Evolutionary conservation across 2,113 vertebrate genomes (phyloP), one percentile per base, ranked within the genome.

Genomic region (Rhea pennata): DNA sequence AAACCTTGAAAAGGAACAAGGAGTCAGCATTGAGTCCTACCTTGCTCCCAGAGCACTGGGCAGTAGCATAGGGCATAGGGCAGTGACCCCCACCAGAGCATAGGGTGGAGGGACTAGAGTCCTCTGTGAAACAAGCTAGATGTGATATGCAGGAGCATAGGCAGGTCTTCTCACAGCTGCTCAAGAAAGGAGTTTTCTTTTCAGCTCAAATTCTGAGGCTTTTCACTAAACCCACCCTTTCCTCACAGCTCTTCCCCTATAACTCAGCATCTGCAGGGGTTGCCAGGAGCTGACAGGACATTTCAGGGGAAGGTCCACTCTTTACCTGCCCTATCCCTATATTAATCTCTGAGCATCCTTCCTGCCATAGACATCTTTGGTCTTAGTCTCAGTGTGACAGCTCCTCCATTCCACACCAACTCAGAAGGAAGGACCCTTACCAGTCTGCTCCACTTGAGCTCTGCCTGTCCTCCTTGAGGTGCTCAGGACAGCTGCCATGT

Each of bases 371-470:
- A 20, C 33, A 40, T 14, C 51, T 79, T 22, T 0, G 1, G 51
- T 61, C 2, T 1, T 5, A 31, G 10, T 8, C 66, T 40, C 2
- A 1, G 73, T 58, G 50, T 29, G 42, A 17, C 0, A 0, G 10
- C 23, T 77, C 51, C 53, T 27, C 44, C 0, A 1, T 29, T 64
- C 50, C 51, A 50, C 40, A 24, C 8, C 4, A 3, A 14, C 16
- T 29, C 65, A 16, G 12, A 33, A 10, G 39, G n/a, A 78, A 50
- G 48, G 8, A 16, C 7, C 36, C 61, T 62, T 66, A 7, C 21
- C 15, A 27, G 26, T 40, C 44, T 7, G 20, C 4, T n/a, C 67
- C 9, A 5, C 31, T 31, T 10, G 64, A 51, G 42, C 46, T 1
- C 0, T 67, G 29, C 15, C 56, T 56, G 3, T 46, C 40, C 20